phyloP scores from a whole-genome alignment of 92 coral and sea anemone species.

The Micromussa lordhowensis region DNA sequence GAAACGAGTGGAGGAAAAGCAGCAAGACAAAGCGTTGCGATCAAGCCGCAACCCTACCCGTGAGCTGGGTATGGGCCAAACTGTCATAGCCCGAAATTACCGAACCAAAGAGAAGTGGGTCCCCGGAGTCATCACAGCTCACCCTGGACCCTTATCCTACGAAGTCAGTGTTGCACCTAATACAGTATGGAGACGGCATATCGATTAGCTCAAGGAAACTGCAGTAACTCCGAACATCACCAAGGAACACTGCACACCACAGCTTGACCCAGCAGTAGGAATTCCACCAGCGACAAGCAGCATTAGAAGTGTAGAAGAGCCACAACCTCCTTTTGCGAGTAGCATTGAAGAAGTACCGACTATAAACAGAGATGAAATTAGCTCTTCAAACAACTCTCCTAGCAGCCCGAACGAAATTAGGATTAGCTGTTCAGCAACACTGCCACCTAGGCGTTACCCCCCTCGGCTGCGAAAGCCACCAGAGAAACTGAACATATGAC shows the following conservation, averaged over 20 bases:
- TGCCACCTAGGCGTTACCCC: too few relatives aligned
- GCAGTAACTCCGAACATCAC: neutral
- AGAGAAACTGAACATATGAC: too few relatives aligned
- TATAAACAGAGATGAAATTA: neutral
- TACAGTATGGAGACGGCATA: neutral
- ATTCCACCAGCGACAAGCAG: conserved; percentile 5
- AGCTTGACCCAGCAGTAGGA: conserved; percentile 1
- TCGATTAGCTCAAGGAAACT: conserved; percentile 6
- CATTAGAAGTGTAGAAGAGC: neutral
- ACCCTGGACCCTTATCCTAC: too few relatives aligned
- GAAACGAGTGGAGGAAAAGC: too few relatives aligned
- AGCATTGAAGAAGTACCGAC: neutral
- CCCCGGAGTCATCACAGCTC: too few relatives aligned
- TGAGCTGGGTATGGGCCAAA: too few relatives aligned
- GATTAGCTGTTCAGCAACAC: conserved; percentile 7
- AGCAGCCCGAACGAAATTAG: neutral
- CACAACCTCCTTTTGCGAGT: neutral
- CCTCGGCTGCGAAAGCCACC: too few relatives aligned
- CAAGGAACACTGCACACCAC: neutral
- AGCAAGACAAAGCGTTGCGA: too few relatives aligned
- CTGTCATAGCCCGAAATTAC: too few relatives aligned
- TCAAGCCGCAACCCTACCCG: too few relatives aligned
- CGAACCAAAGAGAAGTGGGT: too few relatives aligned
- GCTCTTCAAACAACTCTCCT: neutral
- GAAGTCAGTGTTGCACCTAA: neutral